A percentile compares a stretch with the other conserved stretches of the same genome.
phyloP scores from a whole-genome alignment of 2,888 invertebrate species.

The Chrysina gloriosa region DNA sequence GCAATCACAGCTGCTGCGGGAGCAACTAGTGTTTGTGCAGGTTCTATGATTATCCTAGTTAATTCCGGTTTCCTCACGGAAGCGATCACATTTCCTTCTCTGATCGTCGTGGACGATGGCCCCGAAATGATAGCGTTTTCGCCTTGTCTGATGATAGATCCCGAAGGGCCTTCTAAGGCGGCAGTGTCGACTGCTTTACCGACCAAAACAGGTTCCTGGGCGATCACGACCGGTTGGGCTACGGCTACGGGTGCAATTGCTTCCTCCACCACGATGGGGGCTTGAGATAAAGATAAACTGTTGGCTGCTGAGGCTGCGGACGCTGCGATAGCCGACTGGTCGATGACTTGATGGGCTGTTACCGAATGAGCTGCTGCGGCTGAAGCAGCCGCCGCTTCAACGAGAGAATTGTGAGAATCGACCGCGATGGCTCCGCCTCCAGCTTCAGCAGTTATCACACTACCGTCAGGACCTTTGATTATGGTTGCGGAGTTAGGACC shows the following conservation, averaged over 20 bases:
- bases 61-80: conserved; percentile 46
- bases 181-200: conserved; percentile 53
- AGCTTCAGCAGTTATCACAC: conserved; percentile 58
- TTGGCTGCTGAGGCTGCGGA: conserved; percentile 27
- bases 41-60: conserved; percentile 38
- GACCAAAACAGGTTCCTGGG: conserved; percentile 36
- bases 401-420: conserved; percentile 36
- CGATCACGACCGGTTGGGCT: conserved; percentile 46
- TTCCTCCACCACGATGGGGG: conserved; percentile 26
- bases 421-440: conserved; percentile 53
- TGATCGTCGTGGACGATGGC: conserved; percentile 60
- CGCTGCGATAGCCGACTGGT: conserved; percentile 39
- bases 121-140: conserved; percentile 59
- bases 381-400: conserved; percentile 22
- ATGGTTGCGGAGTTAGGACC: conserved; percentile 61
- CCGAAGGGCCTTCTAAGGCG: conserved; percentile 59
- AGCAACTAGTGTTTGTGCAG: conserved; percentile 43
- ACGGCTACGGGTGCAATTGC: conserved; percentile 48
- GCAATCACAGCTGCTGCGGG: conserved; percentile 33
- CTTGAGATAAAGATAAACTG: conserved; percentile 21
- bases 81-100: conserved; percentile 52
- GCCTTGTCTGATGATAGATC: conserved; percentile 58
- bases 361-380: conserved; percentile 15
- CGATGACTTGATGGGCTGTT: conserved; percentile 31
- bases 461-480: conserved; percentile 62